Evolutionary conservation across 2,888 invertebrate species (phyloP).

Genomic region (Anarsia innoxiella): DNA sequence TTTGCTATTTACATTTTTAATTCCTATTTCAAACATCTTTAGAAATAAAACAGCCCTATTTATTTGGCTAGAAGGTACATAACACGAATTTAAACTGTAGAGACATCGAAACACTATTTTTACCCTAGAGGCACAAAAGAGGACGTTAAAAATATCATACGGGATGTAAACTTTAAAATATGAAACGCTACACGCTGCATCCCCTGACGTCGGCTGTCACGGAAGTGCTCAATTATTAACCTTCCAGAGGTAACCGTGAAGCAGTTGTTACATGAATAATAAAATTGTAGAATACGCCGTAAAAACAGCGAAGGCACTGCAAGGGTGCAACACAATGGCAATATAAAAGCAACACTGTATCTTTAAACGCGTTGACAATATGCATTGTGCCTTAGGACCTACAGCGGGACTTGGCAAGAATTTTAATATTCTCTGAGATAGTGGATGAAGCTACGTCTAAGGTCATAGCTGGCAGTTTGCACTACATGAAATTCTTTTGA

Average conservation of each 20-base stretch:
- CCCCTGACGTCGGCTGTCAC: slow-evolving; percentile 42
- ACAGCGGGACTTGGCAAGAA: slow-evolving; percentile 24
- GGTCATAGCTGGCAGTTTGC: slow-evolving; percentile 39
- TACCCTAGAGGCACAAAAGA: background rate
- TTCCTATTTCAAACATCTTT: too few relatives aligned
- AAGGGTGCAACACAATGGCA: slow-evolving; percentile 63
- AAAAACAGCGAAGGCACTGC: slow-evolving; percentile 61
- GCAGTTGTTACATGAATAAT: slow-evolving; percentile 67
- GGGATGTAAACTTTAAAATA: slow-evolving; percentile 25
- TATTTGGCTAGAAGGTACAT: too few relatives aligned
- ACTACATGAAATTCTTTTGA: slow-evolving; percentile 42
- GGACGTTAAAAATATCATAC: too few relatives aligned
- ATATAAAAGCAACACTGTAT: slow-evolving; percentile 68
- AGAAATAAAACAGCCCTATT: too few relatives aligned
- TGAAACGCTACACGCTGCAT: slow-evolving; percentile 30
- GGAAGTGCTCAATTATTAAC: slow-evolving; percentile 66
- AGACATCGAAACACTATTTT: too few relatives aligned
- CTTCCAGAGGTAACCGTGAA: slow-evolving; percentile 55
- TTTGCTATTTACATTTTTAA: too few relatives aligned
- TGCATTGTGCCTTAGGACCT: slow-evolving; percentile 56
- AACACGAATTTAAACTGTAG: too few relatives aligned
- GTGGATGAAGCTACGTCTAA: slow-evolving; percentile 38
- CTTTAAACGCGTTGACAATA: slow-evolving; percentile 68
- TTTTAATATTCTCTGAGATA: slow-evolving; percentile 38
- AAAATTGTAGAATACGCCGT: slow-evolving; percentile 60